Conservation (phyloP, 1,140 invertebrate genomes). For the Drosophila littoralis region DNA sequence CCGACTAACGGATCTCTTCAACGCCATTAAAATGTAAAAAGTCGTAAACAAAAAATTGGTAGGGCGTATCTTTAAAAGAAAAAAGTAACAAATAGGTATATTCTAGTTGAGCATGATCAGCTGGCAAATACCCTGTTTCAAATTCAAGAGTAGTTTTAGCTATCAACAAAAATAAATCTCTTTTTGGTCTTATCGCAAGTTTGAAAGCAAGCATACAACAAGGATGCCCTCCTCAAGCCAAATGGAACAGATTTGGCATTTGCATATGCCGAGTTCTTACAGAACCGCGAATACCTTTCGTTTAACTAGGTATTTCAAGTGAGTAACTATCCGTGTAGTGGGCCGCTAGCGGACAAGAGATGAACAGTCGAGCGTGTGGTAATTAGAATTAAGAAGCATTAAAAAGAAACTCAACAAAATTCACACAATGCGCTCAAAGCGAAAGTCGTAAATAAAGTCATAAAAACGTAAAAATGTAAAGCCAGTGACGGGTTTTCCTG, state of each 20-base stretch:
- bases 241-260: not conserved
- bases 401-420: conserved; percentile 70
- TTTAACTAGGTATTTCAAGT: not conserved
- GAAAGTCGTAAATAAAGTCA: conserved; percentile 76
- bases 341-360: conserved; percentile 49
- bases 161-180: too few relatives aligned
- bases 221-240: not conserved
- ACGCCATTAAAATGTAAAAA: conserved; percentile 74
- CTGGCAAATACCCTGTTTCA: conserved; percentile 9
- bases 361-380: conserved; percentile 72
- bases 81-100: not conserved
- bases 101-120: not conserved
- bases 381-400: conserved; percentile 82
- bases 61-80: conserved; percentile 24
- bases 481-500: conserved; percentile 50
- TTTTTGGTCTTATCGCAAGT: not conserved
- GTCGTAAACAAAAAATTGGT: conserved; percentile 81
- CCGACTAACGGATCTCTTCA: conserved; percentile 61
- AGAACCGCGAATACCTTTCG: not conserved
- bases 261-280: not conserved
- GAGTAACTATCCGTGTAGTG: conserved; percentile 32
- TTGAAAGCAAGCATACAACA: not conserved
- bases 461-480: conserved; percentile 81
- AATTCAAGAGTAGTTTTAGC: not conserved
- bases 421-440: conserved; percentile 69